phyloP scores from a whole-genome alignment of 2,888 invertebrate genomes.

The Onthophagus sagittarius region DNA sequence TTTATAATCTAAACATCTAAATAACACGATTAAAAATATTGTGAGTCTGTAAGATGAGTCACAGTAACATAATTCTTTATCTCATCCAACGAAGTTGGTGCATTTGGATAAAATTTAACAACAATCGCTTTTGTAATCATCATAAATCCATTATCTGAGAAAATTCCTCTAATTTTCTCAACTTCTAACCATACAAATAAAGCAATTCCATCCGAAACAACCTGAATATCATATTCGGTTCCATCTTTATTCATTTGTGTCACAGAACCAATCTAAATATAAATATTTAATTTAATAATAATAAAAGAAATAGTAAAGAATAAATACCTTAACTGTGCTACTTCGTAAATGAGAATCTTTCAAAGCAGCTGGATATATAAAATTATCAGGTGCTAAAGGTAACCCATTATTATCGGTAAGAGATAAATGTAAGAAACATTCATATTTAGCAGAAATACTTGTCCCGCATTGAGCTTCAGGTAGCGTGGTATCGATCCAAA shows the following conservation, averaged over 20 bases:
- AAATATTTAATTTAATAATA: not conserved
- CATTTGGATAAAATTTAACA: conserved; percentile 35
- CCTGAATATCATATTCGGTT: conserved; percentile 40
- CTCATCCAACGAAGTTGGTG: conserved; percentile 27
- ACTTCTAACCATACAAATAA: conserved; percentile 70
- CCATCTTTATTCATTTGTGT: conserved; percentile 26
- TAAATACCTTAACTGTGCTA: conserved; percentile 56
- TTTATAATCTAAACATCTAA: too few relatives aligned
- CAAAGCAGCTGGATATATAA: conserved; percentile 60
- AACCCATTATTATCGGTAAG: conserved; percentile 50
- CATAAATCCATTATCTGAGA: conserved; percentile 73
- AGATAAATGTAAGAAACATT: conserved; percentile 50
- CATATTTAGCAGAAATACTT: conserved; percentile 35
- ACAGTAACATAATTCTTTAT: conserved; percentile 33
- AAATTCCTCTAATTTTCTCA: conserved; percentile 55
- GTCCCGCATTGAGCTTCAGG: conserved; percentile 40
- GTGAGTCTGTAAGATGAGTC: conserved; percentile 17
- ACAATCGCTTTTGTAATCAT: conserved; percentile 34
- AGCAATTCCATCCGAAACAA: conserved; percentile 54
- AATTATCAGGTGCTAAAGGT: conserved; percentile 59
- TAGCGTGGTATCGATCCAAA: conserved; percentile 42
- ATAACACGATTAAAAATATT: conserved; percentile 15
- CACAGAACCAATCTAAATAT: conserved; percentile 28
- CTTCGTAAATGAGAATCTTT: conserved; percentile 52
- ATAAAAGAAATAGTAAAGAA: not conserved